Evolutionary conservation across 2,113 vertebrate species (phyloP).

Genomic region (Haemorhous mexicanus): DNA sequence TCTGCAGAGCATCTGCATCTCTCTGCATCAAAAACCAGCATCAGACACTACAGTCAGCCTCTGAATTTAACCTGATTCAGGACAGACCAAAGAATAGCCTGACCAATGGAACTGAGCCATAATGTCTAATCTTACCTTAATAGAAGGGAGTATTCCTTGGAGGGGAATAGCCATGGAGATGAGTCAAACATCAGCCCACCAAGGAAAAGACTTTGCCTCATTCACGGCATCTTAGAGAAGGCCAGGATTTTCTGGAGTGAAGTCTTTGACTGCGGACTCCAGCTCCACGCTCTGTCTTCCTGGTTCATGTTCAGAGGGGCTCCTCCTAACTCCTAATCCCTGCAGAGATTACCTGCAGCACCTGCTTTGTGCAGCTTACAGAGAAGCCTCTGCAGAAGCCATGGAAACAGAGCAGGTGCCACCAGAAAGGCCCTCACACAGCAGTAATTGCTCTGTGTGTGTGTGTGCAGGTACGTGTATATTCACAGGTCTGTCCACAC

Average conservation of each 20-base stretch:
- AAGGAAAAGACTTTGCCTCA: background rate
- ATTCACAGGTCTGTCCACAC: background rate
- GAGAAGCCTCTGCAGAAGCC: background rate
- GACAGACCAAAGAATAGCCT: background rate
- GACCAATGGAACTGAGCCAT: background rate
- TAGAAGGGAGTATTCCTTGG: background rate
- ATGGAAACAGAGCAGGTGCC: background rate
- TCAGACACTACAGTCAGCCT: background rate
- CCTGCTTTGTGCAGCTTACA: background rate
- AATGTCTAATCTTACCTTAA: background rate
- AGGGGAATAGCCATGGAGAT: background rate
- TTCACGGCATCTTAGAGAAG: background rate
- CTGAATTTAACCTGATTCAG: background rate
- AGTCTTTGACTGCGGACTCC: background rate
- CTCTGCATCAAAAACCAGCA: background rate
- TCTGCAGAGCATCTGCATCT: background rate
- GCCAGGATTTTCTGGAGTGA: background rate
- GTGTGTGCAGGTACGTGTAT: fast-evolving
- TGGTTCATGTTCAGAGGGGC: background rate
- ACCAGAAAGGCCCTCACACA: background rate
- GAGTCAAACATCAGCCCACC: background rate
- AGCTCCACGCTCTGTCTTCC: background rate
- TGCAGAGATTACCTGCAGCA: background rate
- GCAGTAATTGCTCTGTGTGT: background rate
- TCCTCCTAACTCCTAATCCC: background rate